Evolutionary conservation across 2,888 invertebrate genomes (phyloP), one percentile per base, ranked within the genome.

Genomic region (Anagyrus pseudococci): DNA sequence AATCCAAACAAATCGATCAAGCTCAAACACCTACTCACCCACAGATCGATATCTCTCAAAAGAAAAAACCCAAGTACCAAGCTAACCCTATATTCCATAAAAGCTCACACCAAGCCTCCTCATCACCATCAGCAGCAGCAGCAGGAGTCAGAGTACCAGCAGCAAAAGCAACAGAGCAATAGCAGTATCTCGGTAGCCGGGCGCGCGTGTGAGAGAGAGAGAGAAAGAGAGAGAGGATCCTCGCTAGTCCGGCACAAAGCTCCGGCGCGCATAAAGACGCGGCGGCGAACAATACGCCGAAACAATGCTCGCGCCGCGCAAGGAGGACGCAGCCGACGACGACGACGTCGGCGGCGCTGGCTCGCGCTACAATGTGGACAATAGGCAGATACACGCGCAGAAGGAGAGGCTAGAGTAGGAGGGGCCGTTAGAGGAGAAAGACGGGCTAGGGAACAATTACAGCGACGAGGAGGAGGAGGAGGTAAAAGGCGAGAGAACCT

Each of bases 311-410:
- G 29, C 3, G 33, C 33, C 15, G 4, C 3, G 8, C 4, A 8
- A 37, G 33, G 62, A 60, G 50, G 62, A 37, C 13, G 33, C 8
- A 2, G 33, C 2, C 33, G 33, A 37, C 33, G 8, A 37, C 33
- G 8, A 37, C 4, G 43, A 43, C 43, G 17, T 26, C 26, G 48
- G n/a, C 25, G 17, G 23, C 40, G 41, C 29, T 23, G 48, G 67
- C 65, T 63, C 69, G 67, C 72, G 72, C 73, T 75, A 77, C 77
- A 74, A 74, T 73, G 74, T 77, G 75, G 74, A 77, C 76, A 78
- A 77, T 78, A 70, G 75, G 70, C 70, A 72, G 73, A 75, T 74
- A 71, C 70, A 67, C 69, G 67, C 61, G 55, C 67, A 49, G 56
- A 58, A 59, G 57, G 64, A 67, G 63, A 22, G 26, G n/a, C n/a